Conservation (phyloP, 1,140 invertebrate genomes). For the Lepidurus packardi region DNA sequence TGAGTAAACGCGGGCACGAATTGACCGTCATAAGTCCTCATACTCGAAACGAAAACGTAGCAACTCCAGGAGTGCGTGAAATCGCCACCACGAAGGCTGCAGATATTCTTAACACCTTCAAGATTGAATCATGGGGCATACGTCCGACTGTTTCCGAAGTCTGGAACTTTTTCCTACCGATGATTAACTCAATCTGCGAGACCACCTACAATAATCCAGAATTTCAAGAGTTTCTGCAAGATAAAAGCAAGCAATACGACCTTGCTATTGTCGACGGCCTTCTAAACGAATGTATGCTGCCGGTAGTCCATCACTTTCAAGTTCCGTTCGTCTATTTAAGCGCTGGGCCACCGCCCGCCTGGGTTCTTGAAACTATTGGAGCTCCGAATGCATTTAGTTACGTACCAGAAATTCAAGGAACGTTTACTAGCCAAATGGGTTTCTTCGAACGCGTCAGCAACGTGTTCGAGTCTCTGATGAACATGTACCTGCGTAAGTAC, state of each 20-base stretch:
- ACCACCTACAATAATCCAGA: no score
- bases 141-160: no score
- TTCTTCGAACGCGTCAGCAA: slow-evolving; percentile 38
- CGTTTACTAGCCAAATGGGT: slow-evolving; percentile 16
- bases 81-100: no score
- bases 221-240: no score
- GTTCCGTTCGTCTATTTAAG: slow-evolving; percentile 53
- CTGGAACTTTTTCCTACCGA: no score
- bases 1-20: slow-evolving; percentile 59
- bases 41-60: no score
- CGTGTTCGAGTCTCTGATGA: slow-evolving; percentile 39
- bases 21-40: slow-evolving; percentile 59
- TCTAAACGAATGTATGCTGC: slow-evolving; percentile 41
- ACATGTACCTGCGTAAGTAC: not conserved
- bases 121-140: no score
- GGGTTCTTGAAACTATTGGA: slow-evolving; percentile 49
- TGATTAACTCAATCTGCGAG: no score
- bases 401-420: slow-evolving; percentile 43
- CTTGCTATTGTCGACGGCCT: slow-evolving; percentile 41
- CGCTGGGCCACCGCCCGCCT: slow-evolving; percentile 26
- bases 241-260: slow-evolving; percentile 37
- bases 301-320: slow-evolving; percentile 47
- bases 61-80: no score
- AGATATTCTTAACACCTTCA: no score
- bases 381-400: slow-evolving; percentile 56